phyloP scores from a whole-genome alignment of 2,797 vertebrate species.

The Moxostoma hubbsi region DNA sequence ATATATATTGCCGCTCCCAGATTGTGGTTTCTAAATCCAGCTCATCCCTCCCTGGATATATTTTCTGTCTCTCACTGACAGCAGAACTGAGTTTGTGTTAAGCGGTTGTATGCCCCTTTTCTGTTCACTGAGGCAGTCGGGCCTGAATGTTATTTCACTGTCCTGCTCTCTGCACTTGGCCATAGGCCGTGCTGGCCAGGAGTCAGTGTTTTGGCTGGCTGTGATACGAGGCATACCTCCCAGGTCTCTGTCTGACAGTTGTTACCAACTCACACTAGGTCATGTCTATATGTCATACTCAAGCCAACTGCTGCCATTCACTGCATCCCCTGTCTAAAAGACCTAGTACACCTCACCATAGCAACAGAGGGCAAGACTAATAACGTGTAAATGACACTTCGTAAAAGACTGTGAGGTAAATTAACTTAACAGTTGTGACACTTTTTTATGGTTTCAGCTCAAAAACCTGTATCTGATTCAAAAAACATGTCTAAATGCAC shows the following conservation, averaged over 20 bases:
- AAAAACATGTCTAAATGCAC: too few species aligned
- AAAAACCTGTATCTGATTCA: too few species aligned
- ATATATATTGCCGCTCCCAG: constrained; percentile 24
- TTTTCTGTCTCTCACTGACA: constrained; percentile 6
- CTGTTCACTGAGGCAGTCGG: neutral
- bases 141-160: constrained; percentile 14
- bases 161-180: constrained; percentile 30
- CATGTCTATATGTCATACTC: constrained; percentile 7
- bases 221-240: constrained; percentile 41
- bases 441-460: too few species aligned
- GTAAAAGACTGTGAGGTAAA: too few species aligned
- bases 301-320: constrained; percentile 33
- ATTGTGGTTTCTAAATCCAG: constrained; percentile 24
- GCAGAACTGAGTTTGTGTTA: neutral
- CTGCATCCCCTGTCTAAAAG: constrained; percentile 2
- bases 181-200: constrained; percentile 3
- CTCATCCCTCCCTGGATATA: neutral
- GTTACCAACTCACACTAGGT: constrained; percentile 24
- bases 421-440: too few species aligned
- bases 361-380: constrained; percentile 51
- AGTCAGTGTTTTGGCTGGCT: constrained; percentile 33
- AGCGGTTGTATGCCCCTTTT: neutral
- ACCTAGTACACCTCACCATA: constrained; percentile 30
- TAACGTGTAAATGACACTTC: too few species aligned
- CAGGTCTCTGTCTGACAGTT: constrained; percentile 49